Conservation (phyloP, 2,113 vertebrate genomes). For the Tichodroma muraria region DNA sequence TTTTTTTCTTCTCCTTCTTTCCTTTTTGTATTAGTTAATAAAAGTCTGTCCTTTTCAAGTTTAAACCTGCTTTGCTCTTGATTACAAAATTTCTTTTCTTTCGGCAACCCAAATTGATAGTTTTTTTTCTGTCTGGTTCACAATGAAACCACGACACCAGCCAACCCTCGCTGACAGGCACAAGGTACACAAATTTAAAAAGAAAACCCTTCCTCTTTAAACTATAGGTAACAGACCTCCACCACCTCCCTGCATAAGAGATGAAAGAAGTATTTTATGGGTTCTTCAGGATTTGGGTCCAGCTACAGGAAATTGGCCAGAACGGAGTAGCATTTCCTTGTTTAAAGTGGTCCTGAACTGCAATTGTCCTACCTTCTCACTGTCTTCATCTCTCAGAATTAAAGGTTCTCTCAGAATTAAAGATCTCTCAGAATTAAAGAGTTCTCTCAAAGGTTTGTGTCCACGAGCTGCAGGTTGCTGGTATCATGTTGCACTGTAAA, state of each 20-base stretch:
- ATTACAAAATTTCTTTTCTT: too few relatives aligned
- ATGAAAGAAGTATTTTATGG: background rate
- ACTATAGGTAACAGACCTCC: background rate
- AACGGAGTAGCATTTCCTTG: background rate
- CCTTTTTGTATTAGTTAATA: too few relatives aligned
- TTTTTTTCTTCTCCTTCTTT: too few relatives aligned
- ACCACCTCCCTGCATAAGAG: background rate
- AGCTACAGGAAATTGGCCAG: background rate
- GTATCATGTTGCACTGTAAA: background rate
- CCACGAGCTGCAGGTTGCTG: background rate
- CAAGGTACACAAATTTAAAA: background rate
- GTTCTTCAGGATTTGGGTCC: background rate
- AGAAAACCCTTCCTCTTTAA: background rate
- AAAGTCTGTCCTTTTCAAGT: too few relatives aligned
- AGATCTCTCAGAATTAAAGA: background rate
- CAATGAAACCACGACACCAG: rapidly evolving
- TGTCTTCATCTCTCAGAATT: background rate
- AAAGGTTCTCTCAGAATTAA: background rate
- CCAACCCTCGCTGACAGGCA: background rate
- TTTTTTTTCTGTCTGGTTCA: too few relatives aligned
- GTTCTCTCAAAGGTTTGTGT: background rate
- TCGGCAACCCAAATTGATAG: too few relatives aligned
- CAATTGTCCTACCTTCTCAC: background rate
- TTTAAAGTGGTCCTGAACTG: background rate
- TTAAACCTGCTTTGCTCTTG: too few relatives aligned